These are phyloP conservation scores for Drosophila virilis DNA, from an alignment of 1,140 invertebrate species.

Conservation along the genomic window DNA sequence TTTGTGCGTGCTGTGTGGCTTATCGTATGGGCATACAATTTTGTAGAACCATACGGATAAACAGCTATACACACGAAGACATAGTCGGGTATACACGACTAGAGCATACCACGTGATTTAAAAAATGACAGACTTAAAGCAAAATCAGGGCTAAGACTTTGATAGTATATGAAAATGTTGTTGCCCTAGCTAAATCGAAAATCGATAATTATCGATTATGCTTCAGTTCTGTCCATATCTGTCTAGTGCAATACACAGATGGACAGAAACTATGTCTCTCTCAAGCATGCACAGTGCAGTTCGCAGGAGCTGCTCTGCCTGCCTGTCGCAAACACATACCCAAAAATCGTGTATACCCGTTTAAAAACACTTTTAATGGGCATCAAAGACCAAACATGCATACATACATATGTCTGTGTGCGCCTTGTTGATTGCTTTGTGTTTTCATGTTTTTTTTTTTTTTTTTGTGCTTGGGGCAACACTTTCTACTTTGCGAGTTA, in stretches of 20 bases:
- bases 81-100: neutral
- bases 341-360: neutral
- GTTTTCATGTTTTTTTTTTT: neutral
- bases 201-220: too few species aligned
- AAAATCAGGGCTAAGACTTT: too few species aligned
- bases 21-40: slow-evolving; percentile 34
- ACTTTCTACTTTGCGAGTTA: slow-evolving; percentile 53
- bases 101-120: neutral
- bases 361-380: neutral
- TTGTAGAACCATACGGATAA: slow-evolving; percentile 13
- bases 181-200: too few species aligned
- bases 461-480: slow-evolving; percentile 7
- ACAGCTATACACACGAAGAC: neutral
- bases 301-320: too few species aligned
- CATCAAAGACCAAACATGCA: too few species aligned
- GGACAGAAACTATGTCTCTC: too few species aligned
- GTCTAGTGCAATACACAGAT: too few species aligned
- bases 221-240: too few species aligned
- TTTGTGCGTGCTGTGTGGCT: slow-evolving; percentile 50
- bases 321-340: neutral
- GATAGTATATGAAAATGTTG: too few species aligned
- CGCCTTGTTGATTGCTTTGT: slow-evolving; percentile 30
- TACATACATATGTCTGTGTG: slow-evolving; percentile 13
- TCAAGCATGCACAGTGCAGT: too few species aligned
- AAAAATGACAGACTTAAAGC: too few species aligned